Evolutionary conservation across 2,888 invertebrate genomes (phyloP).

Genomic region (Hemaris fuciformis): DNA sequence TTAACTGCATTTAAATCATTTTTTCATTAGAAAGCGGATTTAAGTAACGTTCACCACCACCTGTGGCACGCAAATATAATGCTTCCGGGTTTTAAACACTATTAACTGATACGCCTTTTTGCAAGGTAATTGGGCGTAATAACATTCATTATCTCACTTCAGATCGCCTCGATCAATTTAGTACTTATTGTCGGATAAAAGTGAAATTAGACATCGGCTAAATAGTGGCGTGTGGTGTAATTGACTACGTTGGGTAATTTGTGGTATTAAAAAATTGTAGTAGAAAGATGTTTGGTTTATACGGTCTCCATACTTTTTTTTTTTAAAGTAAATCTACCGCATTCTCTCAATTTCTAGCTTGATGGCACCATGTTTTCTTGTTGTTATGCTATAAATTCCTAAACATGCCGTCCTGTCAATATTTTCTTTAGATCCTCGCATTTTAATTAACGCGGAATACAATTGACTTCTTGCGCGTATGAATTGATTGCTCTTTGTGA

Average conservation of each 20-base stretch:
- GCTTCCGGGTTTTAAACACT: conserved; percentile 53
- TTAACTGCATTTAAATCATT: background rate
- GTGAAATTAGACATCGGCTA: conserved; percentile 34
- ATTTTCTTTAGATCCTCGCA: background rate
- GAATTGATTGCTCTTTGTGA: conserved; percentile 7
- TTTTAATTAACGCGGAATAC: background rate
- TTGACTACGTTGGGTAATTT: conserved; percentile 8
- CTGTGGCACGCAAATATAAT: conserved; percentile 31
- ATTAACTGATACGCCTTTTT: conserved; percentile 33
- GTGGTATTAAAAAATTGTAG: background rate
- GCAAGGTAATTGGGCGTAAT: conserved; percentile 38
- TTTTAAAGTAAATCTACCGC: too few relatives aligned
- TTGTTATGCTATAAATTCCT: background rate
- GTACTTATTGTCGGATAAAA: conserved; percentile 36
- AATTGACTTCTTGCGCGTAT: background rate
- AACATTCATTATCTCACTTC: conserved; percentile 38
- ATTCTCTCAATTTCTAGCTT: too few relatives aligned
- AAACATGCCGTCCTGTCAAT: background rate
- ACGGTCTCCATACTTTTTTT: too few relatives aligned
- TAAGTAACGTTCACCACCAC: background rate
- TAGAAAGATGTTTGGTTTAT: background rate
- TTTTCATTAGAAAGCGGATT: conserved; percentile 12
- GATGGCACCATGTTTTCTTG: too few relatives aligned
- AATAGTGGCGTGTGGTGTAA: conserved; percentile 21
- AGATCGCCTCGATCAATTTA: conserved; percentile 39